Base-by-base conservation (phyloP, 2,888 invertebrate species). In the Melolontha melolontha region DNA sequence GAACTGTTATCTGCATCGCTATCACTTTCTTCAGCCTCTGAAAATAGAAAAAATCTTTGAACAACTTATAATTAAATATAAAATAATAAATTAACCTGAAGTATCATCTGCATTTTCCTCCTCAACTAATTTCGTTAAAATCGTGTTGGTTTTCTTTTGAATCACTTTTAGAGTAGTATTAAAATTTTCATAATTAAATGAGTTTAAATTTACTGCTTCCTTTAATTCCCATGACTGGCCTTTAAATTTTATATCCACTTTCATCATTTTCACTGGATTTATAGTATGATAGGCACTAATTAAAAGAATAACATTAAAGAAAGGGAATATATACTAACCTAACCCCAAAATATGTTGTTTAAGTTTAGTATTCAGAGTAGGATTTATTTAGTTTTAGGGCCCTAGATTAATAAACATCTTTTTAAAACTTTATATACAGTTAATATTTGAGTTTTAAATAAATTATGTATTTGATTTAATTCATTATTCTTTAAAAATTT, bases 51-150 rank as follows among this genome's bases (percentile, higher is more conserved):
- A 10, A 55, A 63, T 29, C 11, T 12, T 11, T 41, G n/a, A 29
- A 51, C 8, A 11, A 50, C 2, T 17, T 16, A 29, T 47, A 17
- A 27, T 41, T 12, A 29, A 42, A 52, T 7, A 22, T 12, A 22
- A 16, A 4, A 7, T 17, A 40, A 41, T 41, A 10, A 22, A 44
- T n/a, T 39, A 51, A 57, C 66, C 57, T 49, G 66, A 50, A 39
- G 40, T 39, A 51, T 50, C 68, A 39, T 27, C 40, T n/a, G 16
- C 22, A 8, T 16, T 54, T 55, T 68, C 55, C 40, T 57, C 50
- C 17, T 68, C 55, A 6, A 68, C 55, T 29, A 68, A 50, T 40
- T 50, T 39, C 0, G 68, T 64, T 50, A 68, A 64, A 39, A 64
- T 49, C 8, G 47, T 27, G 41, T 68, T 68, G 1, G 64, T 42